Evolutionary conservation across 92 coral and sea anemone genomes (phyloP), one percentile per base, ranked within the genome.

Genomic region (Galaxea fascicularis): DNA sequence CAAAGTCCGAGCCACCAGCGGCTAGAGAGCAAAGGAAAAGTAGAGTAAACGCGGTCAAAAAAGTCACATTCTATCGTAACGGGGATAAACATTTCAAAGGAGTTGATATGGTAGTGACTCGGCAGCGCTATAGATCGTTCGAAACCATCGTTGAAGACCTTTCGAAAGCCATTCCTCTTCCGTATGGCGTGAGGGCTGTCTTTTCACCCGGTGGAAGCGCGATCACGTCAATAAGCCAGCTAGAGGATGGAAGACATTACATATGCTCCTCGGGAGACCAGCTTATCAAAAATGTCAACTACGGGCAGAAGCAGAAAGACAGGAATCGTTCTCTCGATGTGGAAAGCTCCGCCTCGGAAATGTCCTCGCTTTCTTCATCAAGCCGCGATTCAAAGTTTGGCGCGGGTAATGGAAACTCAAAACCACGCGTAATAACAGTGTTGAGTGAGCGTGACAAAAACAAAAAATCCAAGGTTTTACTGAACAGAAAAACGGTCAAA

Each of bases 191-290:
- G 14, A 85, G 98, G 56, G 79, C 88, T 73, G 84, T 94, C 20
- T 94, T 94, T 45, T 52, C 89, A 26, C 83, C 89, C 11, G 92
- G 82, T 65, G 98, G 98, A 41, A 78, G 85, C 53, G 10, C 59
- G 18, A 80, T 92, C 20, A 88, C 71, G 16, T 84, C 87, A 0
- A 92, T 94, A 13, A 87, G 60, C 47, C 94, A 94, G 77, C 47
- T 94, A 29, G 92, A 89, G 52, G 91, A 92, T 85, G 98, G 95
- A 59, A 78, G 87, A 15, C 29, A 41, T 76, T 94, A 94, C 54
- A 74, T 94, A 6, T 94, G 98, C 77, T 94, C 98, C 39, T 94
- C 98, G 24, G 98, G 98, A 82, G 98, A 94, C 73, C 95, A 91
- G 13, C 78, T 92, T 21, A 85, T 94, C 45, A 71, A 85, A 67